phyloP scores from a whole-genome alignment of 2,797 vertebrate species.

The Malacoraja senta region DNA sequence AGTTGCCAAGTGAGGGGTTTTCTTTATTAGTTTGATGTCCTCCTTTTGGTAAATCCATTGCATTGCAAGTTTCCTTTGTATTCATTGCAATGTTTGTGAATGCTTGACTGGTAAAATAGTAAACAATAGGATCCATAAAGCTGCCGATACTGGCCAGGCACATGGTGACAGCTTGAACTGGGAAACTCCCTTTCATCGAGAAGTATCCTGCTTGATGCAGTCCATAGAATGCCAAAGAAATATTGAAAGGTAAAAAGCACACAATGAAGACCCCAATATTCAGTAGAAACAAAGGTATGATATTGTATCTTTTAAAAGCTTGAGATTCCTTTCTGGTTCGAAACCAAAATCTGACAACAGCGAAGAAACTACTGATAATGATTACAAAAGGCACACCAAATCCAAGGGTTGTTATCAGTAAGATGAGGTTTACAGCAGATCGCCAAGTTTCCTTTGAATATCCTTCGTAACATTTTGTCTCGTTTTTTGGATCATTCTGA shows the following conservation, averaged over 20 bases:
- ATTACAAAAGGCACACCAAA: constrained; percentile 34
- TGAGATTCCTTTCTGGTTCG: constrained; percentile 43
- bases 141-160: constrained; percentile 6
- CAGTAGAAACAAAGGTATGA: constrained; percentile 53
- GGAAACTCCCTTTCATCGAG: neutral
- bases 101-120: neutral
- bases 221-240: neutral
- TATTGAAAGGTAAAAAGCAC: constrained; percentile 47
- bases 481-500: accelerated
- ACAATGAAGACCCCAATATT: constrained; percentile 51
- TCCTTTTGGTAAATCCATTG: neutral
- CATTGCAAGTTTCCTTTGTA: neutral
- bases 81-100: neutral
- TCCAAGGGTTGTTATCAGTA: neutral
- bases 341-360: constrained; percentile 47
- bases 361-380: constrained; percentile 45
- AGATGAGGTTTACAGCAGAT: neutral
- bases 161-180: neutral
- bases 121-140: neutral
- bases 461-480: neutral
- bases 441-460: neutral
- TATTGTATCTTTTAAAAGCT: constrained; percentile 49
- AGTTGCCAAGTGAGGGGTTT: too few relatives aligned
- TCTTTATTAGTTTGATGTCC: neutral
- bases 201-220: neutral